Evolutionary conservation across 1,140 invertebrate genomes (phyloP), one percentile per base, ranked within the genome.

Genomic region (Drosophila obscura): DNA sequence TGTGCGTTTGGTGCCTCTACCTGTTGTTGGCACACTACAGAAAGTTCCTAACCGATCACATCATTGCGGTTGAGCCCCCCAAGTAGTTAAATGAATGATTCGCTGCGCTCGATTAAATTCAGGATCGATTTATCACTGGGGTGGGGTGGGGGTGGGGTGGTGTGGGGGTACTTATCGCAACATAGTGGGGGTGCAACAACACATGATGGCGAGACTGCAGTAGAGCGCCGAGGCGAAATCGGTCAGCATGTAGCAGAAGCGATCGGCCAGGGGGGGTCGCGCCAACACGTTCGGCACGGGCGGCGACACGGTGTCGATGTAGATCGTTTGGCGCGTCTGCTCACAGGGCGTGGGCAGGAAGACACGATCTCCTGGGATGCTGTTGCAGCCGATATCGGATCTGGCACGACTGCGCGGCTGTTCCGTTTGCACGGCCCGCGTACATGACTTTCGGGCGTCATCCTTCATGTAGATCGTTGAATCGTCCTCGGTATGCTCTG

Each of bases 141-240:
- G 1, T 1, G 19, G 19, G 16, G 16, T 0, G 16, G 16, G 0
- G 0, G 16, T 0, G 41, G 46, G 53, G 46, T 44, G 16, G 0
- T 16, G 16, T 0, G 41, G 46, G 53, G 46, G 49, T 31, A 35
- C 61, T 80, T 71, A 85, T 83, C 83, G 77, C 72, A 87, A 80
- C 83, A 87, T 73, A 67, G 66, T 87, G 16, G 83, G 83, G n/a
- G 76, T 89, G 80, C 83, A 88, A 56, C 83, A 88, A 66, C 83
- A 88, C 84, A 88, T 88, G 5, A 88, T 89, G 50, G 84, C 84
- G 22, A 88, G 76, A 73, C 83, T 89, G 58, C 84, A 89, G 26
- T 88, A 88, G 6, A 88, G 62, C 0, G 83, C 83, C 46, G 83
- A 88, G 0, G 83, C 83, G 44, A 88, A 88, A 35, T 88, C 83